A percentile compares a stretch with the other conserved stretches of the same genome.
phyloP scores from a whole-genome alignment of 1,140 invertebrate species.

The Drosophila takahashii region DNA sequence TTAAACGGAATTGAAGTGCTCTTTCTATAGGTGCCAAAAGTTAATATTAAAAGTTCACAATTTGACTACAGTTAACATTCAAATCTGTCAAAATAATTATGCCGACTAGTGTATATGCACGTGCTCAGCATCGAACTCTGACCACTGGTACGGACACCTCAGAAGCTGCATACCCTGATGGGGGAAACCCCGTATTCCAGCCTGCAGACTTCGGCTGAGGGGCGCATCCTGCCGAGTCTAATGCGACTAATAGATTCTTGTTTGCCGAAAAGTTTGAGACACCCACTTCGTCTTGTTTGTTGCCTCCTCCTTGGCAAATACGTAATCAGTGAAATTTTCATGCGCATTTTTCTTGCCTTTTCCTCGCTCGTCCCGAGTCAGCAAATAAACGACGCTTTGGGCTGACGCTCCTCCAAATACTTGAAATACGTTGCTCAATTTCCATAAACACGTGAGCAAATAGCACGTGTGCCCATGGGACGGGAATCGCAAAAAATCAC shows the following conservation, averaged over 20 bases:
- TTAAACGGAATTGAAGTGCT: no score
- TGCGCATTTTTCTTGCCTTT: constrained; percentile 63
- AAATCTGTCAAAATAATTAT: no score
- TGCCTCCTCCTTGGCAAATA: constrained; percentile 57
- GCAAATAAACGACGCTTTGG: constrained; percentile 69
- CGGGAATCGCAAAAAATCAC: not conserved
- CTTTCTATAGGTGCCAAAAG: no score
- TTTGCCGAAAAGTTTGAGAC: constrained; percentile 61
- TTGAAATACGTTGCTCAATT: constrained; percentile 80
- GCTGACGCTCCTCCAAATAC: constrained; percentile 56
- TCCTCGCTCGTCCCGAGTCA: constrained; percentile 4
- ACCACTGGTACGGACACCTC: constrained; percentile 36
- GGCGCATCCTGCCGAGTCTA: constrained; percentile 60
- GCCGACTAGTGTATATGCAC: constrained; percentile 51
- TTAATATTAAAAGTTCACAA: no score
- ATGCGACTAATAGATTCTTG: constrained; percentile 76
- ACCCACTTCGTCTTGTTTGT: constrained; percentile 35
- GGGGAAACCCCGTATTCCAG: not conserved
- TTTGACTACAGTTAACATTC: no score
- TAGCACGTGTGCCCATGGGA: constrained; percentile 68
- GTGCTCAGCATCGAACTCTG: constrained; percentile 52
- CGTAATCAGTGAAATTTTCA: constrained; percentile 80
- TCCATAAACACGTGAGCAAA: constrained; percentile 83
- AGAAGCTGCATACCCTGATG: not conserved
- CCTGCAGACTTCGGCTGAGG: not conserved